Evolutionary conservation across 2,888 invertebrate species (phyloP).

Genomic region (Drosophila quinaria): DNA sequence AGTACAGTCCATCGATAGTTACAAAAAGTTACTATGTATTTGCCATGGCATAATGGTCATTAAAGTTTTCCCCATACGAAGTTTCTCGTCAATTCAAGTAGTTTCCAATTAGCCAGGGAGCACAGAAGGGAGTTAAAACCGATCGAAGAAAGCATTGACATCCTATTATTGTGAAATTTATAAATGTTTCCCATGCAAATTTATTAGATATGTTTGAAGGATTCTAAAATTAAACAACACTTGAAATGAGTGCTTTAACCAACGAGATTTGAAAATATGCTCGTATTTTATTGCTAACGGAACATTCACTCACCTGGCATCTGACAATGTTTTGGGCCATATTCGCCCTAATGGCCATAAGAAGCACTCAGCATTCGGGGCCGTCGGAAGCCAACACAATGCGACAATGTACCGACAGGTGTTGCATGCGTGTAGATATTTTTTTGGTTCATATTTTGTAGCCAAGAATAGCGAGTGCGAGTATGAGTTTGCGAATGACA

Average conservation of each 20-base stretch:
- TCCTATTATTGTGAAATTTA: neutral
- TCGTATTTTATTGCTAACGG: slow-evolving; percentile 18
- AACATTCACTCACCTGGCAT: slow-evolving; percentile 7
- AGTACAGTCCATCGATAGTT: neutral
- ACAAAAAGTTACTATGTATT: neutral
- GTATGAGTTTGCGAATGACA: slow-evolving; percentile 49
- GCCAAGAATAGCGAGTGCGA: neutral
- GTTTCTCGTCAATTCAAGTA: neutral
- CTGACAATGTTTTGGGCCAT: slow-evolving; percentile 39
- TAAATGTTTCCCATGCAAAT: neutral
- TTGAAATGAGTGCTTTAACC: slow-evolving; percentile 11
- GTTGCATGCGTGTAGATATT: slow-evolving; percentile 41
- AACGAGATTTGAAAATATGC: slow-evolving; percentile 2
- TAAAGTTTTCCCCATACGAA: neutral
- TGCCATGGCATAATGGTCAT: neutral
- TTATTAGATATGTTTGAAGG: neutral
- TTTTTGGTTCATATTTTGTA: slow-evolving; percentile 6
- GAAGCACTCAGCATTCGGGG: slow-evolving; percentile 59
- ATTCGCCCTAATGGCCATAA: slow-evolving; percentile 57
- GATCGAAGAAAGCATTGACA: neutral
- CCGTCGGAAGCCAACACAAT: slow-evolving; percentile 31
- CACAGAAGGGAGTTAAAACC: neutral
- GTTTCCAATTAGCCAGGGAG: neutral
- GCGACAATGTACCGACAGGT: slow-evolving; percentile 58
- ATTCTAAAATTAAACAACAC: slow-evolving; percentile 4